Evolutionary conservation across 2,888 invertebrate genomes (phyloP), one percentile per base, ranked within the genome.

Genomic region (Teleogryllus oceanicus): DNA sequence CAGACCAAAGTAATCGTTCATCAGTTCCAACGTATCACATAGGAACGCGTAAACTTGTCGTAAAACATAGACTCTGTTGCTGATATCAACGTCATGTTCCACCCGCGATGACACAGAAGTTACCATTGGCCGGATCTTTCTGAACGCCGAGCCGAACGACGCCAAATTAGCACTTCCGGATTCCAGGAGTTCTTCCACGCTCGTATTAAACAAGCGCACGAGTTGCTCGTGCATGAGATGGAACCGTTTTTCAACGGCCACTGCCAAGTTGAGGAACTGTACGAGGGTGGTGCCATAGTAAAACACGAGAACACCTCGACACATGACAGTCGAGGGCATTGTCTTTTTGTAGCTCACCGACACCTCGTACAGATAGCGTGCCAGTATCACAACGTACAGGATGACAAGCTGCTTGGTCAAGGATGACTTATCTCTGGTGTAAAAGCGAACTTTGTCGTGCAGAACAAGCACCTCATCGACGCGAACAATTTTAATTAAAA

Each of bases 171-270:
- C 62, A 62, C n/a, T 62, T 62, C 62, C 62, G 13, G 62, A 62
- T 62, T 62, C 62, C 13, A 62, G n/a, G 13, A 62, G 13, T n/a
- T 62, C 62, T 8, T 62, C 62, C n/a, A 18, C 62, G n/a, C 62
- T 62, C 16, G 62, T 62, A n/a, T 62, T 11, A n/a, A 62, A 62
- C 62, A 62, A 62, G 13, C n/a, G 13, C 62, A n/a, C 62, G n/a
- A 62, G 62, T 62, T 62, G 62, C 8, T n/a, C 62, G n/a, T 62
- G 62, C 16, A 62, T 62, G 16, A 62, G 62, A n/a, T 62, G 13
- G n/a, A 62, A 62, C 13, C 62, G 62, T 62, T 62, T 62, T 62
- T 62, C 62, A 62, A 62, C n/a, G n/a, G 62, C 62, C 62, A 62
- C 13, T 18, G n/a, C n/a, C 62, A 62, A n/a, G n/a, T 62, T 62